Percentiles rank a stretch among this genome's conserved stretches.
phyloP scores from a whole-genome alignment of 2,113 vertebrate species.

The Grallaria varia region DNA sequence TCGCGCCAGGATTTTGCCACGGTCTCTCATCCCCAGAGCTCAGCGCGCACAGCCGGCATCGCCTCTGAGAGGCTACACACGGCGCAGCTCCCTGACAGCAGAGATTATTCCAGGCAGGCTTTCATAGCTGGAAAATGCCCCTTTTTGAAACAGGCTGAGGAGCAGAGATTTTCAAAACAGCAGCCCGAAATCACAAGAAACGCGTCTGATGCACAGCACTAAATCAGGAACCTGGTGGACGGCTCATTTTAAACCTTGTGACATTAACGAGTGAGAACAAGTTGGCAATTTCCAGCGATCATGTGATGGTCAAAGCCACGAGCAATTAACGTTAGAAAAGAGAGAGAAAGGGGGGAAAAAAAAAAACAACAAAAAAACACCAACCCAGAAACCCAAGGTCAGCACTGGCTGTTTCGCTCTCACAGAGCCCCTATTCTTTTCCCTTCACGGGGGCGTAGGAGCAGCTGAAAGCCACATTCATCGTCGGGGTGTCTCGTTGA shows the following conservation, averaged over 20 bases:
- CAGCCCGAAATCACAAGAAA: neutral
- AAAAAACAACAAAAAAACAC: neutral
- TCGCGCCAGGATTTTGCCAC: neutral
- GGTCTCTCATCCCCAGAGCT: neutral
- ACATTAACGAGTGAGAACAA: neutral
- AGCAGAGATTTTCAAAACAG: neutral
- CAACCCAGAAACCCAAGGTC: conserved; percentile 69
- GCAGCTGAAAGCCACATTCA: conserved; percentile 71
- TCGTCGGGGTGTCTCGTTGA: neutral
- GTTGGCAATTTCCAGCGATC: conserved; percentile 29
- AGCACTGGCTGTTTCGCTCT: conserved; percentile 55
- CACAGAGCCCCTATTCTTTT: conserved; percentile 52
- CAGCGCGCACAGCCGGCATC: fast-evolving
- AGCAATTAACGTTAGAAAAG: conserved; percentile 59
- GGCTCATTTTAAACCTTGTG: conserved; percentile 21
- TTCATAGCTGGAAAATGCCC: neutral
- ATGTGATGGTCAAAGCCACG: conserved; percentile 42
- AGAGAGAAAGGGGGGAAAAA: neutral
- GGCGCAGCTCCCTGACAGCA: neutral
- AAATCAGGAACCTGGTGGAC: neutral
- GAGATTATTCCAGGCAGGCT: neutral
- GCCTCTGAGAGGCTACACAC: neutral
- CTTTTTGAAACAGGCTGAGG: neutral
- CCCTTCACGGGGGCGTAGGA: conserved; percentile 23
- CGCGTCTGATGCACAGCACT: neutral